A percentile compares a stretch with the other conserved stretches of the same genome.
Evolutionary conservation across 2,888 invertebrate species (phyloP).

Genomic region (Latheticus oryzae): DNA sequence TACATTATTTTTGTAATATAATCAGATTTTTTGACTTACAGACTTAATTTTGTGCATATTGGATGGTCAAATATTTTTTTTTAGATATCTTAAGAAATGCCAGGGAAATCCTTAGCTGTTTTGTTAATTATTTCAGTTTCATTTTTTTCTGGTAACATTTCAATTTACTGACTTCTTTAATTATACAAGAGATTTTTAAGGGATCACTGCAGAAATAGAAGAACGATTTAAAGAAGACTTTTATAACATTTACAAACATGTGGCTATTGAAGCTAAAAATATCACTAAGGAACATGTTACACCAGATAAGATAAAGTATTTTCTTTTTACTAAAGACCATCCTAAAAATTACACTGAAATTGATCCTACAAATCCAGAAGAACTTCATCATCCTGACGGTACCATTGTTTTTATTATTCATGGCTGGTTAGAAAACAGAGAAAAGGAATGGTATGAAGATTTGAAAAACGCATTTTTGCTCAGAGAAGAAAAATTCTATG

Average conservation of each 20-base stretch:
- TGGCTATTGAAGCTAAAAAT: slow-evolving; percentile 49
- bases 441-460: slow-evolving; percentile 50
- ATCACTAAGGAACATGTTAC: slow-evolving; percentile 49
- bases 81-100: no score
- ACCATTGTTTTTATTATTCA: slow-evolving; percentile 54
- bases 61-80: no score
- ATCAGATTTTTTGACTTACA: no score
- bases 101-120: no score
- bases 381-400: slow-evolving; percentile 40
- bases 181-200: slow-evolving; percentile 5
- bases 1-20: no score
- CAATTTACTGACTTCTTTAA: no score
- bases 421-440: slow-evolving; percentile 53
- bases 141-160: background rate
- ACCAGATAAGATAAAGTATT: slow-evolving; percentile 50
- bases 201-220: slow-evolving; percentile 11
- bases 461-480: slow-evolving; percentile 54
- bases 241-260: slow-evolving; percentile 53
- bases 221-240: slow-evolving; percentile 49
- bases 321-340: slow-evolving; percentile 47
- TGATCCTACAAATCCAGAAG: slow-evolving; percentile 45
- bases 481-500: slow-evolving; percentile 45
- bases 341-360: slow-evolving; percentile 46
- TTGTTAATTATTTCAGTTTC: no score
- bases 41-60: no score